Evolutionary conservation across 2,797 vertebrate genomes (phyloP).

Genomic region (Tapera naevia): DNA sequence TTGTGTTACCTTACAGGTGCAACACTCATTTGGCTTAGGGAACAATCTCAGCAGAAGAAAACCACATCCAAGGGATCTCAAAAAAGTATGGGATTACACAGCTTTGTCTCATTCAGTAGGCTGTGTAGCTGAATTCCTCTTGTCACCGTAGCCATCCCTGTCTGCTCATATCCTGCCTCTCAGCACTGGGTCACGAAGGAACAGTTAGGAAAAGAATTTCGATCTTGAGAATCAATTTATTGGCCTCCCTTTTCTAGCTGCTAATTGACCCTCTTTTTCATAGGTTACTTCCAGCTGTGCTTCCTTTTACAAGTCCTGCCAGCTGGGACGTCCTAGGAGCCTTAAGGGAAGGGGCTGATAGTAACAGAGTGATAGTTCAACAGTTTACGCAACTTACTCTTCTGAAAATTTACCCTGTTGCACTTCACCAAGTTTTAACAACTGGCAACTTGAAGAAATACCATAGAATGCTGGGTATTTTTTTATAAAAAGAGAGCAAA

Average conservation of each 20-base stretch:
- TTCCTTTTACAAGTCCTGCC: neutral
- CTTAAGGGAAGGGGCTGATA: neutral
- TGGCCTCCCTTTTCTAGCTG: neutral
- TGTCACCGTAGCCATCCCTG: neutral
- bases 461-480: neutral
- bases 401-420: neutral
- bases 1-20: neutral
- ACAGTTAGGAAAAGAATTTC: neutral
- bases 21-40: neutral
- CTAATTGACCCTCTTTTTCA: neutral
- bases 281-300: neutral
- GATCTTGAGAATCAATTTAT: neutral
- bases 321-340: neutral
- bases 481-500: neutral
- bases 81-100: neutral
- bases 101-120: neutral
- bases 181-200: neutral
- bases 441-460: neutral
- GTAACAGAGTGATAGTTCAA: neutral
- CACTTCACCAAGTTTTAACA: neutral
- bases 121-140: neutral
- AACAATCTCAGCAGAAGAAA: neutral
- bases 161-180: neutral
- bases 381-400: neutral
- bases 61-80: neutral